Base-by-base conservation (phyloP, 2,888 invertebrate genomes). In the Sinohyriopsis cumingii region DNA sequence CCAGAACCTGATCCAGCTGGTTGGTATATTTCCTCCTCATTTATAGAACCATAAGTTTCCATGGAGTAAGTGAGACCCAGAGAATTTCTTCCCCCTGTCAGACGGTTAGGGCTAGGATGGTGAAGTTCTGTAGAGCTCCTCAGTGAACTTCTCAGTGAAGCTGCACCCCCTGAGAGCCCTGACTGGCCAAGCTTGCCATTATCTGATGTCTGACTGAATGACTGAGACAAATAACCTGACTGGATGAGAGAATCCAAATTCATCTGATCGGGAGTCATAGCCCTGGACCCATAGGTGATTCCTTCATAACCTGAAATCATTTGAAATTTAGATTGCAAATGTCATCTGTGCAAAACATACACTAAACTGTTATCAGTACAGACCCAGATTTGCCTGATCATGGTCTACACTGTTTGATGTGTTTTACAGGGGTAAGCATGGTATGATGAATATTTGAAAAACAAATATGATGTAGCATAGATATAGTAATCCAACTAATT, bases 261-360 rank as follows among this genome's bases (percentile, higher is more conserved):
- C 80, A 87, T 85, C 79, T 87, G 86, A 72, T 88, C 87, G 7
- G 87, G 85, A 5, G 86, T 87, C 73, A 83, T 78, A 25, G 81
- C 75, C 22, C 81, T 71, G 9, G 84, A 76, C 55, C 80, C 81
- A 33, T 65, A 45, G 0, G 12, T 45, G 45, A 45, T 45, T 45
- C 45, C 45, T 45, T 71, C 33, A 53, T 70, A 19, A 65, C 62
- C n/a, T 55, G n/a, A 24, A 60, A 60, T 45, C 65, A 60, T 56
- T 69, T 55, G 56, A 68, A 28, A 73, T 63, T 66, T 73, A 28
- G 57, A 68, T 28, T n/a, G 12, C 22, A 59, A 33, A 55, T 55
- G 7, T 63, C 22, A 22, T 45, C 24, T 55, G 18, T 20, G n/a
- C 53, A 54, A 4, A 63, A 53, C 20, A 53, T 7, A 54, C 45